These are phyloP conservation scores for Misgurnus mizolepis DNA, from an alignment of 2,113 vertebrate species.

Conservation along the genomic window DNA sequence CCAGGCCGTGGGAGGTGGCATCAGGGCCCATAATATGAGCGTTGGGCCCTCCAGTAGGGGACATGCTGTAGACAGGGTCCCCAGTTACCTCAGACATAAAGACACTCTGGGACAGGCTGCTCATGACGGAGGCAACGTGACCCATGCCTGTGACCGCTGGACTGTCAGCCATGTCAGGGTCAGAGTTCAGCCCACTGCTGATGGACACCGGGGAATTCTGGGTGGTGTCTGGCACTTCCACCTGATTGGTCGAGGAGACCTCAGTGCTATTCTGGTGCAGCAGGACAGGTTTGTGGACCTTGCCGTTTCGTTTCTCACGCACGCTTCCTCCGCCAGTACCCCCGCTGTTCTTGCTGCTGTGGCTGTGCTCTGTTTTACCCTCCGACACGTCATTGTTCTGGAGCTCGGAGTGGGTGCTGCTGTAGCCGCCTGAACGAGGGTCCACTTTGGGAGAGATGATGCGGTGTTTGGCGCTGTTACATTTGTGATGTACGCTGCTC, in stretches of 20 bases:
- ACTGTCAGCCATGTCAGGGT: constrained; percentile 95
- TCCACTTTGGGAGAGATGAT: constrained; percentile 99
- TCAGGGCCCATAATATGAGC: constrained; percentile 93
- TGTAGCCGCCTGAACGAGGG: constrained; percentile 86
- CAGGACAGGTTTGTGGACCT: constrained; percentile 91
- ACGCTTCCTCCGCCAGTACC: constrained; percentile 73
- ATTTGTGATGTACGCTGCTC: constrained; percentile 99
- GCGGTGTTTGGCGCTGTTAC: constrained; percentile 99
- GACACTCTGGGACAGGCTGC: constrained; percentile 90
- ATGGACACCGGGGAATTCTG: constrained; percentile 98
- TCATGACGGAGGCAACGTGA: constrained; percentile 95
- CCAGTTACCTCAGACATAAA: constrained; percentile 98
- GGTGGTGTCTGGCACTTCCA: constrained; percentile 97
- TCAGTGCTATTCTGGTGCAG: constrained; percentile 98
- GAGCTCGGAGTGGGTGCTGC: constrained; percentile 89
- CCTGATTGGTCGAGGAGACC: constrained; percentile 98
- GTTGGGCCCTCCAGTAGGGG: constrained; percentile 89
- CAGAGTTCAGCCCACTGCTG: constrained; percentile 97
- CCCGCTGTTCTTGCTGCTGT: constrained; percentile 75
- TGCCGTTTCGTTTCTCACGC: constrained; percentile 96
- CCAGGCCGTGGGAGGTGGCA: constrained; percentile 87
- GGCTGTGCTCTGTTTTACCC: constrained; percentile 92
- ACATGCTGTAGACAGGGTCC: constrained; percentile 96
- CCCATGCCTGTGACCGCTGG: constrained; percentile 93
- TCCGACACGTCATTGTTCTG: constrained; percentile 98